phyloP scores from a whole-genome alignment of 2,113 vertebrate genomes.

The Phoxinus phoxinus region DNA sequence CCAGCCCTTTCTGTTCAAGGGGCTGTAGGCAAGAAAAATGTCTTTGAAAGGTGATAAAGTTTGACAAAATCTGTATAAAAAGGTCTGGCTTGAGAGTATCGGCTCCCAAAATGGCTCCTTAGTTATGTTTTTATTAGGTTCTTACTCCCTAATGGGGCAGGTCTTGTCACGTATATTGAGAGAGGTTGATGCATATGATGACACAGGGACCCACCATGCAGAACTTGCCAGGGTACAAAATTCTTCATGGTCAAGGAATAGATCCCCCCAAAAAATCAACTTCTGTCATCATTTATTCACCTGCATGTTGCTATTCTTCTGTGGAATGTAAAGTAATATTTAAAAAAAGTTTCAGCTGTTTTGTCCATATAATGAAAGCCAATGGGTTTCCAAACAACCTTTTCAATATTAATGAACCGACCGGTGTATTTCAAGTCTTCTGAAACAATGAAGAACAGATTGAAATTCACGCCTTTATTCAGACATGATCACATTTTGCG shows the following conservation, averaged over 20 bases:
- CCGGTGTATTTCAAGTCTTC: not conserved
- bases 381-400: not conserved
- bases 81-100: conserved; percentile 17
- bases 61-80: conserved; percentile 42
- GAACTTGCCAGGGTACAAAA: not conserved
- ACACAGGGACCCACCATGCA: not conserved
- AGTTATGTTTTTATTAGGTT: conserved; percentile 36
- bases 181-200: conserved; percentile 15
- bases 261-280: not conserved
- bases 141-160: not conserved
- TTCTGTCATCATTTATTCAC: not conserved
- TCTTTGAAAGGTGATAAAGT: conserved; percentile 38
- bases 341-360: not conserved
- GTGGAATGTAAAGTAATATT: too few relatives aligned
- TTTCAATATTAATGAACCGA: not conserved
- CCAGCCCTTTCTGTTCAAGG: conserved; percentile 31
- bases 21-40: conserved; percentile 45
- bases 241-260: not conserved
- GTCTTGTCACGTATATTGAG: not conserved
- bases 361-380: not conserved
- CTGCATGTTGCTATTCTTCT: not conserved
- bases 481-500: not conserved
- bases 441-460: not conserved
- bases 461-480: not conserved
- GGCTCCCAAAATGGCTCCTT: conserved; percentile 7